These are phyloP conservation scores for Hydrolagus colliei DNA, from an alignment of 2,797 vertebrate genomes.

Conservation along the genomic window DNA sequence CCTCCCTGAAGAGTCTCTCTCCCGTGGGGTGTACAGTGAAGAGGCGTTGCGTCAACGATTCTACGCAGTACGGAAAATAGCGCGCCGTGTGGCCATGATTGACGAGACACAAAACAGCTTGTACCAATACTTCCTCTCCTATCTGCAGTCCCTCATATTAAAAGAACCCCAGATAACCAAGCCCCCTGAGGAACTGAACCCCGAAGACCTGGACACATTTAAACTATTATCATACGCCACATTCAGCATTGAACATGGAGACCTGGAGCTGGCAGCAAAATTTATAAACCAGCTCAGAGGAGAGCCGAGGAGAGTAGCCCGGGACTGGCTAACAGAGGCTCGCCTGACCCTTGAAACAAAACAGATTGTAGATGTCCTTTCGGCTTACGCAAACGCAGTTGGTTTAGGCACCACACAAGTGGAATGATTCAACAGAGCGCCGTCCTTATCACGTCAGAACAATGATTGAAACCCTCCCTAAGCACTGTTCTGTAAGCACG, in stretches of 20 bases:
- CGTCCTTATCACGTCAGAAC: constrained; percentile 46
- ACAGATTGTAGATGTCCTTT: constrained; percentile 79
- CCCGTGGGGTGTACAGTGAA: constrained; percentile 81
- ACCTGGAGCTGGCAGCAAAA: constrained; percentile 91
- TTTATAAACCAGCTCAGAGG: constrained; percentile 87
- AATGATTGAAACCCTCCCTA: constrained; percentile 49
- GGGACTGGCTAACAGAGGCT: constrained; percentile 87
- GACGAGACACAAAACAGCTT: constrained; percentile 87
- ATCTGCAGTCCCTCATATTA: constrained; percentile 80
- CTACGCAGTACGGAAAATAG: constrained; percentile 70
- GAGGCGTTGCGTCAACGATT: constrained; percentile 81
- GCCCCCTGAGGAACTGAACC: constrained; percentile 67
- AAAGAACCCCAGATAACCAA: constrained; percentile 69
- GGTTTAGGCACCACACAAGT: constrained; percentile 83
- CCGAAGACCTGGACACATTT: constrained; percentile 77
- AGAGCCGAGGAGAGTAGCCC: constrained; percentile 78
- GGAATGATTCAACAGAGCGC: constrained; percentile 51
- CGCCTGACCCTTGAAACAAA: constrained; percentile 85
- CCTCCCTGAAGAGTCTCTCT: constrained; percentile 74
- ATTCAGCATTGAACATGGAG: constrained; percentile 84
- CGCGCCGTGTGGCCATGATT: constrained; percentile 77
- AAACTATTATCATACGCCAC: constrained; percentile 82
- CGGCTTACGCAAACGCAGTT: constrained; percentile 83
- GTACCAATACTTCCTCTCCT: constrained; percentile 92
- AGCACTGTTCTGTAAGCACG: constrained; percentile 53